Base-by-base conservation (phyloP, 1,140 invertebrate species). In the Tetramorium simillimum region DNA sequence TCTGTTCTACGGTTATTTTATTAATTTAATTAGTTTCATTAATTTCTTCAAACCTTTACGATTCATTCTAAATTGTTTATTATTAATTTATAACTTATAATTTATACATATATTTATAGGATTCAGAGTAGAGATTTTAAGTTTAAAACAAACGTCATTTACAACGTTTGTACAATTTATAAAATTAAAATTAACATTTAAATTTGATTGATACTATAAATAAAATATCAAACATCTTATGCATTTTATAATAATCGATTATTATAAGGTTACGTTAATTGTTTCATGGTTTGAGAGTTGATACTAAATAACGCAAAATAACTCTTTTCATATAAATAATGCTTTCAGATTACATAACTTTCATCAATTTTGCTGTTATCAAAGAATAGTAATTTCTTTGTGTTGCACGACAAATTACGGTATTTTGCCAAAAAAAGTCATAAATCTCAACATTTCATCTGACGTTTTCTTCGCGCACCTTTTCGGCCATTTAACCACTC, bases 401-500 rank as follows among this genome's bases (percentile, higher is more conserved):
- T 40, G 49, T 78, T 12, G n/a, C 2, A 4, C 6, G 14, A 67
- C 7, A 80, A 49, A 16, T 67, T 49, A 14, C 14, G 21, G 6
- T 33, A 46, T 21, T 43, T 63, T 77, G 24, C 5, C n/a, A n/a
- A 37, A 80, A 80, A 33, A 80, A 62, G 49, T 67, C 28, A 46
- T 43, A 63, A 76, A 49, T 21, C 51, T 78, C 12, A n/a, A 21
- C 16, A 14, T 62, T 51, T 62, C 16, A 28, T 46, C 40, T 16
- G 18, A 28, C 14, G 1, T 53, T 5, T 69, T 51, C 6, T 9
- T 43, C 18, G 18, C 24, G 18, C 6, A 82, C 16, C 63, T 40
- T 82, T 70, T 81, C n/a, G 18, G 12, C 2, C 21, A 67, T 18
- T 81, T 81, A 40, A 72, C 12, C n/a, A 10, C 51, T 60, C 80